Base-by-base conservation (phyloP, 2,797 vertebrate species). In the Coregonus suidteri region DNA sequence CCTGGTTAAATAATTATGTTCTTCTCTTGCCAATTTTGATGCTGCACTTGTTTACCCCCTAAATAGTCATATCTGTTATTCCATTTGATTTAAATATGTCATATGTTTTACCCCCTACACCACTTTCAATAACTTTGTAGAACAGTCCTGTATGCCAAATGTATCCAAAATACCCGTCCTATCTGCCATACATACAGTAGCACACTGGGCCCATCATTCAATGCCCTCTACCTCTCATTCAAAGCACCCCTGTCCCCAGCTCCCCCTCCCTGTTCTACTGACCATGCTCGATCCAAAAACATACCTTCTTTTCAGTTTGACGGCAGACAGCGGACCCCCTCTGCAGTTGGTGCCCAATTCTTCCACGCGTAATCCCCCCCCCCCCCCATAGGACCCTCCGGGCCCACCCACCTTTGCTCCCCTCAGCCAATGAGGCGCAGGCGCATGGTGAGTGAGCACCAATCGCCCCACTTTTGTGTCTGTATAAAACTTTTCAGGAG, bases 401-500 rank as follows among this genome's bases (percentile, higher is more conserved):
- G 85, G 86, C 85, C 85, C 86, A 87, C 84, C 89, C 91, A 89
- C 90, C 85, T 91, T 84, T 82, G 85, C 31, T 47, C 68, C 56
- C 79, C 83, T 78, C 86, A 78, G 87, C 93, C 94, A 95, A 94
- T 95, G 86, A 85, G 86, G 56, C 62, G 52, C 68, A 81, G 83
- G 81, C 70, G 71, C 82, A 84, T 66, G 86, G 80, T 83, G 84
- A 80, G 84, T 83, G 74, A 84, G 86, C 87, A 91, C 91, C 89
- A 92, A 93, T 91, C 87, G 86, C 89, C 82, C 83, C 75, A 79
- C 87, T 85, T 90, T 90, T 91, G 88, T 89, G 90, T 89, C 86
- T 89, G 90, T 94, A 95, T 95, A 95, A 95, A 94, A 95, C 92
- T 93, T 91, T 92, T 92, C 82, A 65, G 85, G 85, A 91, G 84